Evolutionary conservation across 2,797 vertebrate genomes (phyloP).

Genomic region (Lagorchestes hirsutus): DNA sequence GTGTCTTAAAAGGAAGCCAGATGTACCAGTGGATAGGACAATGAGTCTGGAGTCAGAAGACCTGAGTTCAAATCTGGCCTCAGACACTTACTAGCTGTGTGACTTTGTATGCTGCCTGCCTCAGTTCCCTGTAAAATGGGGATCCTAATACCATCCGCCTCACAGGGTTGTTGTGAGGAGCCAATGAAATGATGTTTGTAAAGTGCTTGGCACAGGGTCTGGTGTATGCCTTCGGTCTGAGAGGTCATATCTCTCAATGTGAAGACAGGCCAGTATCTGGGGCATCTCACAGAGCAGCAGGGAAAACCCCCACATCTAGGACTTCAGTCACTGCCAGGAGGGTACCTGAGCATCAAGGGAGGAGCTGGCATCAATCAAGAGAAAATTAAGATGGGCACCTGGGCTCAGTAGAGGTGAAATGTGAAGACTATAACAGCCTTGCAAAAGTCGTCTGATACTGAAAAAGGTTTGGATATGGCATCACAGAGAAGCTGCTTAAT

Average conservation of each 20-base stretch:
- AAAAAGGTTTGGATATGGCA: background rate
- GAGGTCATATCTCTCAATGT: too few relatives aligned
- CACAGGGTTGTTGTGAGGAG: too few relatives aligned
- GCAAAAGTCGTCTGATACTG: background rate
- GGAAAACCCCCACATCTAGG: background rate
- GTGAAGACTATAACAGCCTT: background rate
- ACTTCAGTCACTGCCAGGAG: background rate
- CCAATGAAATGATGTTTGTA: background rate
- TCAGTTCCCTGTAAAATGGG: background rate
- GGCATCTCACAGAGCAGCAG: too few relatives aligned
- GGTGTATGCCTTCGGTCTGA: background rate
- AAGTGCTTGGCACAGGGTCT: background rate
- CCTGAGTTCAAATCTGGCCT: too few relatives aligned
- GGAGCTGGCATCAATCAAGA: too few relatives aligned
- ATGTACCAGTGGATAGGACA: too few relatives aligned
- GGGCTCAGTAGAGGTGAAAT: background rate
- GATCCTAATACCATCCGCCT: too few relatives aligned
- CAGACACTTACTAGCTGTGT: too few relatives aligned
- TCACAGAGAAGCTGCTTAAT: background rate
- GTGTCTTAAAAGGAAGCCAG: too few relatives aligned
- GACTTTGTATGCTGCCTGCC: background rate
- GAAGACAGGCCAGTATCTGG: too few relatives aligned
- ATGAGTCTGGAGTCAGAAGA: too few relatives aligned
- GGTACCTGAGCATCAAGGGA: too few relatives aligned
- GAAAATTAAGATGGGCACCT: background rate